Evolutionary conservation across 2,888 invertebrate genomes (phyloP).

Genomic region (Drosophila prostipennis): DNA sequence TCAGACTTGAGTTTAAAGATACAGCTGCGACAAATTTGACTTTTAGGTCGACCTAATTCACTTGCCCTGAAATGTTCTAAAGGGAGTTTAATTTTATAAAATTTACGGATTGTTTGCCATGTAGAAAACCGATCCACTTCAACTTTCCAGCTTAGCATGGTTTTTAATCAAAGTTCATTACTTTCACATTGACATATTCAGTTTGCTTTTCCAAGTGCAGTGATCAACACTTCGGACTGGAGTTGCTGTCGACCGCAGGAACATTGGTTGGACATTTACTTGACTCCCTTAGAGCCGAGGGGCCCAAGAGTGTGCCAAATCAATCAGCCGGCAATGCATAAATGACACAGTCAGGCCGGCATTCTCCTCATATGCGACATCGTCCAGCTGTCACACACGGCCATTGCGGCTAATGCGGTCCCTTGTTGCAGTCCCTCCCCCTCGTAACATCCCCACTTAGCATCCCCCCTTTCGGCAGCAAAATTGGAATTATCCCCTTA

Average conservation of each 20-base stretch:
- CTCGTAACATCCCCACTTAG: not conserved
- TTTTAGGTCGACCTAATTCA: too few relatives aligned
- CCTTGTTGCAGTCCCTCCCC: constrained; percentile 15
- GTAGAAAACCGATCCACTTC: too few relatives aligned
- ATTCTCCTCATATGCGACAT: constrained; percentile 25
- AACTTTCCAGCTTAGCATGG: not conserved
- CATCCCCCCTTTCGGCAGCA: constrained; percentile 6
- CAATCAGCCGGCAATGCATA: constrained; percentile 65
- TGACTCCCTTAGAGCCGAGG: constrained; percentile 6
- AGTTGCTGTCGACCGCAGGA: constrained; percentile 27
- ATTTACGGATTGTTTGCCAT: too few relatives aligned
- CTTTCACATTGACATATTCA: too few relatives aligned
- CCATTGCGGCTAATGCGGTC: constrained; percentile 68
- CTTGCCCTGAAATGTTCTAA: too few relatives aligned
- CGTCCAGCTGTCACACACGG: constrained; percentile 58
- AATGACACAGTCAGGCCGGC: constrained; percentile 51
- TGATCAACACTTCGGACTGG: constrained; percentile 4
- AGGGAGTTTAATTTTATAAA: too few relatives aligned
- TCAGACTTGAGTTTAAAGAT: too few relatives aligned
- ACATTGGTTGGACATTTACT: constrained; percentile 35
- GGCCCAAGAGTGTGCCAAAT: constrained; percentile 51
- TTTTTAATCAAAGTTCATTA: not conserved
- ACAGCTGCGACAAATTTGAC: too few relatives aligned
- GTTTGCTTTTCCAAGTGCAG: constrained; percentile 21
- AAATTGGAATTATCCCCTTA: constrained; percentile 32